Conservation (phyloP, 2,888 invertebrate species). For the Leptinotarsa haldemani region DNA sequence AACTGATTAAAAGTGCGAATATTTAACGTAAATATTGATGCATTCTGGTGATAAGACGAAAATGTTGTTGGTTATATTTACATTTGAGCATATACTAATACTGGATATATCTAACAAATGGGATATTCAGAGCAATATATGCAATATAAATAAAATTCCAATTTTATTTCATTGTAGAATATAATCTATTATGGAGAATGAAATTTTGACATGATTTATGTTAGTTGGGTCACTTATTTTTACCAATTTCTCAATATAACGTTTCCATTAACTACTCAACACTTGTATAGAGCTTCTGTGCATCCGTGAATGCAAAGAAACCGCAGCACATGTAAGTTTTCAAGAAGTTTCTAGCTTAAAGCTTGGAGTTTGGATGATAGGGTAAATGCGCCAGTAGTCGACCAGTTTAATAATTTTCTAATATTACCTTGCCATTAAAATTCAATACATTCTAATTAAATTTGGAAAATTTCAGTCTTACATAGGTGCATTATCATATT, state of each 20-base stretch:
- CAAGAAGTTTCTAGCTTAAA: no score
- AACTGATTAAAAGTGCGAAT: neutral
- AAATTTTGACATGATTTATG: conserved; percentile 18
- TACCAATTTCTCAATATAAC: no score
- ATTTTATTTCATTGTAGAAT: conserved; percentile 24
- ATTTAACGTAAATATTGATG: neutral
- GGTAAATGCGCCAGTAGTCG: conserved; percentile 18
- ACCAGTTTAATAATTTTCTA: neutral
- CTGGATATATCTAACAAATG: conserved; percentile 54
- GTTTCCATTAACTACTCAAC: no score
- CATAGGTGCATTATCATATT: conserved; percentile 8
- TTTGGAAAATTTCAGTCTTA: conserved; percentile 1
- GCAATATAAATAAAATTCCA: conserved; percentile 50
- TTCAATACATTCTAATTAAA: neutral
- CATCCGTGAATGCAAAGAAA: no score
- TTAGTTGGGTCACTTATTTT: no score
- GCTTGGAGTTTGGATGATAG: neutral
- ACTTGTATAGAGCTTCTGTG: no score
- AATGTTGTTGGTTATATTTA: no score
- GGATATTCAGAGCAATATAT: conserved; percentile 59
- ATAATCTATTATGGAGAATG: conserved; percentile 13
- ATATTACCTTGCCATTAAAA: conserved; percentile 5
- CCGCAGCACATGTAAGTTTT: no score
- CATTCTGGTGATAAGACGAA: no score
- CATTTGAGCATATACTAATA: conserved; percentile 60